A percentile compares a stretch with the other conserved stretches of the same genome.
Evolutionary conservation across 2,797 vertebrate species (phyloP).

Genomic region (Pseudochirops corinnae): DNA sequence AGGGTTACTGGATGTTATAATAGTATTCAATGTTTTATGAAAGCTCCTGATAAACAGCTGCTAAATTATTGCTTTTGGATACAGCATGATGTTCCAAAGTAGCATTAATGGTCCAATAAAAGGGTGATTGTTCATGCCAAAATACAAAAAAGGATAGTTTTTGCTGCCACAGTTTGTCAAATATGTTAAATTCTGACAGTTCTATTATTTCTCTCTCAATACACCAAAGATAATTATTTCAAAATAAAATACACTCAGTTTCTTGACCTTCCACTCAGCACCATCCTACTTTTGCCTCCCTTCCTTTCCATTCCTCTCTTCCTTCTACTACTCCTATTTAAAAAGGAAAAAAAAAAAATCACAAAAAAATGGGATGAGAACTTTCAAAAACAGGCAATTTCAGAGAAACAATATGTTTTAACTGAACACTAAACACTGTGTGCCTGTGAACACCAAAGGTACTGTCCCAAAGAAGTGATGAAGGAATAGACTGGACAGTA

Average conservation of each 20-base stretch:
- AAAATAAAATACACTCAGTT: slow-evolving; percentile 2
- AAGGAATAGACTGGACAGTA: not conserved
- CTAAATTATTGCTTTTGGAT: slow-evolving; percentile 84
- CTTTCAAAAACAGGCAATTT: slow-evolving; percentile 7
- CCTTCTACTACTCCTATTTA: not conserved
- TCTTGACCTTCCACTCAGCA: not conserved
- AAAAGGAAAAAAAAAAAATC: slow-evolving; percentile 11
- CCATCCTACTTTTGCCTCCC: not conserved
- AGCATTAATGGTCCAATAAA: slow-evolving; percentile 83
- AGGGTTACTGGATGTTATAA: slow-evolving; percentile 79
- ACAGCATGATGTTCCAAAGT: slow-evolving; percentile 75
- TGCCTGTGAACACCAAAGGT: not conserved
- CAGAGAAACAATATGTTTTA: slow-evolving; percentile 8
- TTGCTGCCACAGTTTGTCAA: slow-evolving; percentile 80
- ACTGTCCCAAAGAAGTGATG: not conserved
- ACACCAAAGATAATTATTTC: slow-evolving; percentile 58
- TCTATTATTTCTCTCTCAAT: slow-evolving; percentile 69
- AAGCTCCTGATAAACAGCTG: slow-evolving; percentile 83
- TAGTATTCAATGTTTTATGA: slow-evolving; percentile 82
- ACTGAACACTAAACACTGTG: not conserved
- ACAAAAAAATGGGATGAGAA: slow-evolving; percentile 26
- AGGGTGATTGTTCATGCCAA: slow-evolving; percentile 79
- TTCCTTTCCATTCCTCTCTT: not conserved
- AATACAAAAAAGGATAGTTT: slow-evolving; percentile 79
- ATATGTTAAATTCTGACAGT: slow-evolving; percentile 75